Base-by-base conservation (phyloP, 2,113 vertebrate genomes). In the Ovis aries region DNA sequence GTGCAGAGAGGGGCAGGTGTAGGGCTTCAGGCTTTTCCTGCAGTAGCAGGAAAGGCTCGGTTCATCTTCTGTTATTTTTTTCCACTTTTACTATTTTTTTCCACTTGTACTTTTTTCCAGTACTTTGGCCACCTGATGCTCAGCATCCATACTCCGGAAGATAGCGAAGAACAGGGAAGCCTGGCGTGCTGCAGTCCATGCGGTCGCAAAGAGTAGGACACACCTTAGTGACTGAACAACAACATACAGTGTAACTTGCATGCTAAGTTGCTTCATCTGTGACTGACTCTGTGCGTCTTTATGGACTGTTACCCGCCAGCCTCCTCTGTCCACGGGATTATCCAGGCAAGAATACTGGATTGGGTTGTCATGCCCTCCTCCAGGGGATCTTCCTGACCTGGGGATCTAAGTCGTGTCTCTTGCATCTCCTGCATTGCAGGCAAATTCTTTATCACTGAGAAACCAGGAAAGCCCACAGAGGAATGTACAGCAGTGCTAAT, bases 151-250 rank as follows among this genome's bases (percentile, higher is more conserved):
- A 27, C 23, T 43, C 71, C 0, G 0, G 71, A 25, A 43, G 21
- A 43, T 43, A 43, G 40, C 7, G 23, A 77, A 43, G 40, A 40
- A 77, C 71, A 43, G 40, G 71, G 21, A 14, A 77, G 23, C 23
- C 36, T 77, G 36, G 36, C 0, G 0, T 6, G 21, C 21, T 74
- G 36, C 21, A 74, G 12, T 77, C 71, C 36, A 27, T 7, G 71
- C 0, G 1, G 40, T 14, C 0, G 1, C 71, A 25, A 43, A 77
- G 40, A 43, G 36, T 4, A 25, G 71, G 71, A 43, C 12, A 27
- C 31, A 27, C 7, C 40, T 77, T 43, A 15, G 71, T 7, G 12
- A 77, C 71, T 77, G 71, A 77, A 77, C 10, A 40, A 40, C 1
- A 43, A 15, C 36, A 14, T 14, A 14, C 71, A 25, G 15, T 27